These are phyloP conservation scores for Drosophila erecta DNA, from an alignment of 1,140 invertebrate genomes.

Conservation along the genomic window DNA sequence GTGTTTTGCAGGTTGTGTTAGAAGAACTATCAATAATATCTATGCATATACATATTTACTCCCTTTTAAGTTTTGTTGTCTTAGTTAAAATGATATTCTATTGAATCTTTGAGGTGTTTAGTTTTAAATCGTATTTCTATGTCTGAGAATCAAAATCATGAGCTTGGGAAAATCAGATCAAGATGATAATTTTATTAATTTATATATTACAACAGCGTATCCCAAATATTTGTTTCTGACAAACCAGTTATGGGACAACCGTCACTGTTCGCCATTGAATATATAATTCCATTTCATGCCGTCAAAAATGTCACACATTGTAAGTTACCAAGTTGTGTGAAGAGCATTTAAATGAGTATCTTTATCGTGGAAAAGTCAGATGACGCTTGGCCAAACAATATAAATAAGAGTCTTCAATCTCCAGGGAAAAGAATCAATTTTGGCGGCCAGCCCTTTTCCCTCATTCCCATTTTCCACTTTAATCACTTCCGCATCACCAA, in stretches of 20 bases:
- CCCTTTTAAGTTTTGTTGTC: no score
- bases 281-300: background rate
- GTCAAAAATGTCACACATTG: background rate
- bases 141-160: no score
- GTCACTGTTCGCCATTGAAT: background rate
- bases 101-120: no score
- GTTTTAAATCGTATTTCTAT: no score
- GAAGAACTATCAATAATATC: background rate
- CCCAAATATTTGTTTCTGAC: no score
- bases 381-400: background rate
- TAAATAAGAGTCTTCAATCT: background rate
- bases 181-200: no score
- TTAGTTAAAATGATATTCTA: no score
- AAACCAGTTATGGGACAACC: no score
- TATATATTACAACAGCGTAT: no score
- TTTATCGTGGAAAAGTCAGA: background rate
- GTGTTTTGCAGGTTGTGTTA: background rate
- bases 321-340: no score
- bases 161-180: no score
- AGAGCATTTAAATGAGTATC: background rate
- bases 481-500: slow-evolving; percentile 67
- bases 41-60: no score
- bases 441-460: slow-evolving; percentile 36
- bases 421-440: slow-evolving; percentile 46
- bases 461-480: slow-evolving; percentile 16